Base-by-base conservation (phyloP, 1,140 invertebrate species). In the Aphaenogaster ashmeadi region DNA sequence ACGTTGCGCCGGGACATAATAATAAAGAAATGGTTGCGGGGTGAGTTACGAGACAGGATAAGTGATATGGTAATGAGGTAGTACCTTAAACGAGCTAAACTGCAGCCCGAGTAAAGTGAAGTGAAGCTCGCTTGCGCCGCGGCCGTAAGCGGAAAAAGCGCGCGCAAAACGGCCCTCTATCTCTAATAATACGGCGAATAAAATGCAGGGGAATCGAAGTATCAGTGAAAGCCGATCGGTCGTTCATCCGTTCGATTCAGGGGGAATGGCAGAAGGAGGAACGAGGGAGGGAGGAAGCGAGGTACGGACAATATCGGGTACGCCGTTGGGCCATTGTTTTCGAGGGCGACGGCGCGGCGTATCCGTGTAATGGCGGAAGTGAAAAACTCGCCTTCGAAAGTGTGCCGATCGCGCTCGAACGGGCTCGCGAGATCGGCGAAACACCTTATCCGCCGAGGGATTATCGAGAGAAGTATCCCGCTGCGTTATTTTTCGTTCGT, bases 161-260 rank as follows among this genome's bases (percentile, higher is more conserved):
- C 66, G 38, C 62, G 36, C 36, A 15, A 15, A 36, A n/a, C 56
- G 56, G 88, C 74, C 58, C 60, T 54, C 80, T 69, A 50, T 69
- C 52, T 60, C 58, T 89, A 89, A 87, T 86, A 86, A 72, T 58
- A 74, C 69, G 62, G 41, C 41, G 67, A 69, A 86, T 87, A 87
- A 75, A 66, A 72, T 33, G 75, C 66, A n/a, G 52, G 13, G 13
- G 47, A 44, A 54, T 67, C 41, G 60, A 69, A 72, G 78, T 89
- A 90, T 89, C 88, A 89, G 88, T 90, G 88, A 90, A 90, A 90
- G 88, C 87, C 71, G 88, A 89, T 89, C 88, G 88, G 74, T 47
- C 71, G 56, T 36, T 60, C 71, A 67, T 67, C 80, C 67, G 58
- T 66, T 52, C 52, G 50, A 41, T 44, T 62, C 21, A 13, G 33